Percentiles rank a stretch among this genome's conserved stretches.
phyloP scores from a whole-genome alignment of 2,888 invertebrate genomes.

The Cephonodes hylas region DNA sequence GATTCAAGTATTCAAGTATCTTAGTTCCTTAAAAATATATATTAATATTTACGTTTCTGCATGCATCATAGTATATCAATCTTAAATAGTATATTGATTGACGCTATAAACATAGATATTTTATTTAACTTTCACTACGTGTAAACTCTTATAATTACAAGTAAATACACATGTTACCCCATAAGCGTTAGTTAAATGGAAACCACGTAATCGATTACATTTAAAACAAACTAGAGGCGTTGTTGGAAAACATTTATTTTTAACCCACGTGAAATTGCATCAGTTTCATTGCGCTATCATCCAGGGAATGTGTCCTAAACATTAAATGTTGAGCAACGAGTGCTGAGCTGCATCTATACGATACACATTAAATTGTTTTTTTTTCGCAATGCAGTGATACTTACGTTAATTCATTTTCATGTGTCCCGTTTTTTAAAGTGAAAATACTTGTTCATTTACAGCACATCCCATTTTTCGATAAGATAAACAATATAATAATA shows the following conservation, averaged over 20 bases:
- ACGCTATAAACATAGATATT: too few species aligned
- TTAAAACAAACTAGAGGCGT: neutral
- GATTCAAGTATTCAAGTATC: too few species aligned
- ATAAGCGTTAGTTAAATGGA: neutral
- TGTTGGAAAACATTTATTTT: constrained; percentile 17
- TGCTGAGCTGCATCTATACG: constrained; percentile 39
- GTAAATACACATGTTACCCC: too few species aligned
- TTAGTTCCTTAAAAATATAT: too few species aligned
- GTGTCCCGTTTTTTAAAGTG: neutral
- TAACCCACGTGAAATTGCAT: constrained; percentile 36
- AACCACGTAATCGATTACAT: neutral
- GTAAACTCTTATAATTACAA: too few species aligned
- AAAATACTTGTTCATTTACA: too few species aligned
- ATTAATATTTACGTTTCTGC: too few species aligned
- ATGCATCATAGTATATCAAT: too few species aligned
- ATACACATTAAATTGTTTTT: constrained; percentile 28
- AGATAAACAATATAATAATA: neutral
- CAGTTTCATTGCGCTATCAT: constrained; percentile 30
- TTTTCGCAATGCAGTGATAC: neutral
- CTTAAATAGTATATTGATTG: too few species aligned
- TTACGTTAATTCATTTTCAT: neutral
- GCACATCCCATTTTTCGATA: too few species aligned
- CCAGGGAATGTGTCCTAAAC: constrained; percentile 36
- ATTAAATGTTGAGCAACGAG: constrained; percentile 40
- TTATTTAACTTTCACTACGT: too few species aligned